phyloP scores from a whole-genome alignment of 2,113 vertebrate species.

The Caloenas nicobarica region DNA sequence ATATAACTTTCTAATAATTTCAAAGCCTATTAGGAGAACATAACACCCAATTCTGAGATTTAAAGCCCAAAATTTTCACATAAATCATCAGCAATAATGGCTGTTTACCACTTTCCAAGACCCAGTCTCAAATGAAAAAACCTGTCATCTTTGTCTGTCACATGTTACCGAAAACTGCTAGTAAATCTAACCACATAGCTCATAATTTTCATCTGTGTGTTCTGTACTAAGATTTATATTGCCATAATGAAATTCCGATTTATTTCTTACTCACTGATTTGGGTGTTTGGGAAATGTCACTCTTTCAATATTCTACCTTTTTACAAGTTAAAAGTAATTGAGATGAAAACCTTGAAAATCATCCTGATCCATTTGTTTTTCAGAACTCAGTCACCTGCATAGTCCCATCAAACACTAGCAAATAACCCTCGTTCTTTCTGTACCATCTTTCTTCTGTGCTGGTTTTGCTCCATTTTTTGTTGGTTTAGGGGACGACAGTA shows the following conservation, averaged over 20 bases:
- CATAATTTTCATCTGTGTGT: not conserved
- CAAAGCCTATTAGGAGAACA: not conserved
- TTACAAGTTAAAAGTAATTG: not conserved
- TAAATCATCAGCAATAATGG: not conserved
- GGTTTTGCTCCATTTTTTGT: not conserved
- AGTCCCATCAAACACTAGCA: not conserved
- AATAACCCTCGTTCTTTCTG: not conserved
- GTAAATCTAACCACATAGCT: not conserved
- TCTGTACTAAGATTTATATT: not conserved
- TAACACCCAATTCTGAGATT: not conserved
- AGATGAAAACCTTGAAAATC: constrained; percentile 27
- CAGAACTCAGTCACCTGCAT: not conserved
- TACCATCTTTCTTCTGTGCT: not conserved
- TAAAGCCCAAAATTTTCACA: not conserved
- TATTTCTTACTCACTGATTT: not conserved
- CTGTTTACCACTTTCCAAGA: not conserved
- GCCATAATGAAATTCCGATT: not conserved
- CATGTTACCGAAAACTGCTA: not conserved
- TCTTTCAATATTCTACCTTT: not conserved
- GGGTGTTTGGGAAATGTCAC: not conserved
- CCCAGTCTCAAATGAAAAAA: not conserved
- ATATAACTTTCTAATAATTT: not conserved
- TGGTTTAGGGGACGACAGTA: not conserved
- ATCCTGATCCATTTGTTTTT: not conserved
- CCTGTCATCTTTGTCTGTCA: not conserved